Evolutionary conservation across 2,113 vertebrate species (phyloP).

Genomic region (Siniperca chuatsi): DNA sequence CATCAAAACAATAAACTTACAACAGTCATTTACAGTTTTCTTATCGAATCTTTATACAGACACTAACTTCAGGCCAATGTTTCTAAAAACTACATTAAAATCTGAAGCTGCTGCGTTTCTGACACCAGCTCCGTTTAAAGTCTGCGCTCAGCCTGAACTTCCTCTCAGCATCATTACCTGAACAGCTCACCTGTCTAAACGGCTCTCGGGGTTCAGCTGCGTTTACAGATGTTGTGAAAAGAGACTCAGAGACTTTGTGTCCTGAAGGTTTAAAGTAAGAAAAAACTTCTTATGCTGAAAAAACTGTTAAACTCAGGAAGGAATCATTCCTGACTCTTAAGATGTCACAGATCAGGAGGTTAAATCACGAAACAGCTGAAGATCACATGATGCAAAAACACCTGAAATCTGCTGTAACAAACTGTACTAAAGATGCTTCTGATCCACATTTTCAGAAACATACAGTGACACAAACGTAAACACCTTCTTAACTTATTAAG

Average conservation of each 20-base stretch:
- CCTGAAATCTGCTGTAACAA: background rate
- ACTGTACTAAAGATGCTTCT: too few relatives aligned
- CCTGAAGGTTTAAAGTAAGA: background rate
- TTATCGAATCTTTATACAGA: constrained; percentile 76
- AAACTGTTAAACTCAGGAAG: too few relatives aligned
- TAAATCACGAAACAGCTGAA: background rate
- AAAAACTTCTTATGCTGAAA: background rate
- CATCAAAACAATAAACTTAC: constrained; percentile 66
- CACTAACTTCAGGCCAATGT: constrained; percentile 44
- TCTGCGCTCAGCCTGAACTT: constrained; percentile 5
- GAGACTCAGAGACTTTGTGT: background rate
- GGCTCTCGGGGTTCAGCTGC: background rate
- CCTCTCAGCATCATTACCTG: too few relatives aligned
- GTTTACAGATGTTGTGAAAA: background rate
- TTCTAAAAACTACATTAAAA: constrained; percentile 12
- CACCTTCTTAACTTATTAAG: too few relatives aligned
- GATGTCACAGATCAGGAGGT: too few relatives aligned
- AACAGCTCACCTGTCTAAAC: background rate
- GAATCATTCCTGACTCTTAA: too few relatives aligned
- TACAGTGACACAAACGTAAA: too few relatives aligned
- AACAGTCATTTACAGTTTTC: constrained; percentile 65
- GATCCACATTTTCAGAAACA: too few relatives aligned
- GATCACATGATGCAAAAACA: constrained; percentile 7
- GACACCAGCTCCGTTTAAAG: constrained; percentile 6
- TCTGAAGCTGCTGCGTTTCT: background rate